Evolutionary conservation across 2,113 vertebrate species (phyloP).

Genomic region (Halcyon malimbica): DNA sequence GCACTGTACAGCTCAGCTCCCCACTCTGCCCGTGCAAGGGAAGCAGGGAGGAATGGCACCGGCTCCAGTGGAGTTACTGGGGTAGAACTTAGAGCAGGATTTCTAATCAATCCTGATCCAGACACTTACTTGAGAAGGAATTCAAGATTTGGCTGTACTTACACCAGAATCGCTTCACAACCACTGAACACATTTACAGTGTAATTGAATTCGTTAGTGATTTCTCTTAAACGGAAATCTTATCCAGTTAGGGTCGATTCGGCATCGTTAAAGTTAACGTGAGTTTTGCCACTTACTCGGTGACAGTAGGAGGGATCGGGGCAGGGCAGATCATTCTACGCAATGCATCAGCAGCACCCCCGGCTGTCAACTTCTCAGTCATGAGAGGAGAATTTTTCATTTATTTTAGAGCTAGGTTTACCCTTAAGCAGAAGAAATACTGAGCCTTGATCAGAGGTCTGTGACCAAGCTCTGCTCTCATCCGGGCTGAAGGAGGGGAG

Average conservation of each 20-base stretch:
- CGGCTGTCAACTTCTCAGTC: neutral
- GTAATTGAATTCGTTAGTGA: conserved; percentile 21
- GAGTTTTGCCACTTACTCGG: neutral
- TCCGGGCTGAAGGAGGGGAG: neutral
- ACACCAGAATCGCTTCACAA: conserved; percentile 49
- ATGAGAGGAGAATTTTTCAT: neutral
- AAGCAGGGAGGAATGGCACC: neutral
- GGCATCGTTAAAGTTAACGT: neutral
- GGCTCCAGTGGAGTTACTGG: neutral
- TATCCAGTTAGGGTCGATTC: neutral
- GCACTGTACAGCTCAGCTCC: neutral
- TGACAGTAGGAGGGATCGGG: neutral
- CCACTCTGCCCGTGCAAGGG: neutral
- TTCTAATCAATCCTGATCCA: conserved; percentile 37
- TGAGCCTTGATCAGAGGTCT: neutral
- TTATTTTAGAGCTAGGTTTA: neutral
- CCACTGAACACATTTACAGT: conserved; percentile 38
- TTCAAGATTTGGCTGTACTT: conserved; percentile 29
- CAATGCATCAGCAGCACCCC: neutral
- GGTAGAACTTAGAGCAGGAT: neutral
- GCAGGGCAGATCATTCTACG: neutral
- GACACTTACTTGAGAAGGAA: conserved; percentile 50
- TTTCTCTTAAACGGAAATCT: conserved; percentile 52
- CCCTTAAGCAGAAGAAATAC: neutral
- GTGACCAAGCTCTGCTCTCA: neutral